These are phyloP conservation scores for Nesometra sesokonis DNA, from an alignment of 35 echinoderm and acorn worm genomes.

Conservation along the genomic window DNA sequence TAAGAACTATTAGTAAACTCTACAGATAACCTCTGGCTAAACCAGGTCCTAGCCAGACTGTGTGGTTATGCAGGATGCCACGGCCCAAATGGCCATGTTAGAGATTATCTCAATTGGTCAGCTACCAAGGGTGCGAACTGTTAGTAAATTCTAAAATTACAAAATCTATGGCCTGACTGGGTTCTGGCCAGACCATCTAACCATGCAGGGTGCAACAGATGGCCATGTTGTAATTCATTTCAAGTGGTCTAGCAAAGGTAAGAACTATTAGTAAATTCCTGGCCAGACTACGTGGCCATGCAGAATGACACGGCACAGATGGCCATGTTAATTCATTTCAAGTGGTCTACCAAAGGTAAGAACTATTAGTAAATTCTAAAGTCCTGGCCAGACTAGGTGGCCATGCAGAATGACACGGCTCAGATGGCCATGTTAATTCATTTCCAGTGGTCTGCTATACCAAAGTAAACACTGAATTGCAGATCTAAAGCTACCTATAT, in stretches of 20 bases:
- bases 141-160: too few species aligned
- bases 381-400: constrained; percentile 92
- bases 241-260: constrained; percentile 86
- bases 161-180: too few species aligned
- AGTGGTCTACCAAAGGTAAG: constrained; percentile 88
- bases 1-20: not conserved
- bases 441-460: constrained; percentile 90
- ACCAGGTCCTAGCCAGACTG: constrained; percentile 94
- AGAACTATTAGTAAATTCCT: not conserved
- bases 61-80: constrained; percentile 98
- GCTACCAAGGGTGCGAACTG: constrained; percentile 59
- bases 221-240: constrained; percentile 99
- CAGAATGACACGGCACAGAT: constrained; percentile 98
- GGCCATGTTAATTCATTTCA: constrained; percentile 98
- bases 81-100: constrained; percentile 99
- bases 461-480: constrained; percentile 31
- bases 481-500: too few species aligned
- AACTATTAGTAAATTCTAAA: not conserved
- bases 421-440: constrained; percentile 99
- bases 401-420: constrained; percentile 97
- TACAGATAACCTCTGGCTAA: too few species aligned
- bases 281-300: constrained; percentile 95
- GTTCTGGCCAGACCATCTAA: constrained; percentile 90
- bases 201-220: constrained; percentile 99
- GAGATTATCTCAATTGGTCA: constrained; percentile 96